Evolutionary conservation across 1,140 invertebrate genomes (phyloP), one percentile per base, ranked within the genome.

Genomic region (Drosophila repleta): DNA sequence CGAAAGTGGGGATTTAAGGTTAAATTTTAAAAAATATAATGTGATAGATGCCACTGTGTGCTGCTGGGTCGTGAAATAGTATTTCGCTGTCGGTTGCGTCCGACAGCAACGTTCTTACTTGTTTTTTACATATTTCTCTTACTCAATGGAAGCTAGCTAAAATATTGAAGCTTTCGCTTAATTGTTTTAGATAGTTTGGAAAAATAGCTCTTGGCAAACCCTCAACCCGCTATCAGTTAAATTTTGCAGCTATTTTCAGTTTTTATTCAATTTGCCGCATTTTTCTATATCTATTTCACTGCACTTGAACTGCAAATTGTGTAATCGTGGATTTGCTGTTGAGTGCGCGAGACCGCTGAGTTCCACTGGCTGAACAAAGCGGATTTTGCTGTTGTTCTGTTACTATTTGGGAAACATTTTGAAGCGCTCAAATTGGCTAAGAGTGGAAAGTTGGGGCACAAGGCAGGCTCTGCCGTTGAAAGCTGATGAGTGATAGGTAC

Each of bases 331-430:
- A 53, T 37, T 53, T 32, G 17, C n/a, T 53, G 8, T 53, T 5
- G 32, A 52, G 49, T 32, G 26, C 49, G 17, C 7, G 53, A 56
- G 26, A 57, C 45, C 35, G 45, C 45, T 57, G 39, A 57, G 45
- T 57, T 57, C 24, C 45, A 39, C 26, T 57, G 39, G 39, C 24
- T 29, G 55, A 39, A 6, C 53, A 41, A 29, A 24, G 18, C 4
- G 7, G n/a, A 0, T 1, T 2, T 39, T n/a, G 3, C 37, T 39
- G 0, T 39, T 37, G 3, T 11, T 3, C 0, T 37, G 35, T 29
- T 51, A 11, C 17, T 51, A 51, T 51, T 10, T 52, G 17, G 8
- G n/a, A 51, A 32, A n/a, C 32, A 13, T n/a, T 55, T 55, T 21
- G 35, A 55, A 20, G 17, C 29, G 8, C 32, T 48, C 8, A 5